Evolutionary conservation across 1,140 invertebrate genomes (phyloP).

Genomic region (Carposina sasakii): DNA sequence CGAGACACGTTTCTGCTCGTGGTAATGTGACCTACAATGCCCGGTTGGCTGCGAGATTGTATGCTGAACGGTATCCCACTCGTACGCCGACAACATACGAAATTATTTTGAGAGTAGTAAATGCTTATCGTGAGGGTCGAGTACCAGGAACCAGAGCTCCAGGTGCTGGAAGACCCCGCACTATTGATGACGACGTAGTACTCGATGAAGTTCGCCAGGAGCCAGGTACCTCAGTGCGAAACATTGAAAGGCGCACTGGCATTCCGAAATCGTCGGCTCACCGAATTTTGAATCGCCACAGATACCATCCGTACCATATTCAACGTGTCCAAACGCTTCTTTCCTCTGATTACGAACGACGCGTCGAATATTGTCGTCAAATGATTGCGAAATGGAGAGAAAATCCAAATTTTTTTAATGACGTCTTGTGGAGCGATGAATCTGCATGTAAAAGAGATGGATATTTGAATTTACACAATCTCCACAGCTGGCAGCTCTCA

Average conservation of each 20-base stretch:
- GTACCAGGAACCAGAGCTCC: background rate
- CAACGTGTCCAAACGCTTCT: conserved; percentile 10
- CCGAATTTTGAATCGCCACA: background rate
- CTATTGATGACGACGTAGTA: background rate
- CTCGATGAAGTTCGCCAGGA: background rate
- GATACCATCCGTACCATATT: conserved; percentile 11
- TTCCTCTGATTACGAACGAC: conserved; percentile 4
- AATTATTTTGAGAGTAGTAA: background rate
- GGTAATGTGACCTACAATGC: background rate
- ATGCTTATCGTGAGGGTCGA: background rate
- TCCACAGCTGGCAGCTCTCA: conserved; percentile 4
- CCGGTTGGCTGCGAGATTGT: background rate
- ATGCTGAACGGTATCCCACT: background rate
- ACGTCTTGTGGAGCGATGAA: conserved; percentile 9
- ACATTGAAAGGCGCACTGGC: background rate
- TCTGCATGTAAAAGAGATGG: conserved; percentile 7
- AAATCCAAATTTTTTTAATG: conserved; percentile 7
- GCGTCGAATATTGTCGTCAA: conserved; percentile 4
- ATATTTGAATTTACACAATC: conserved; percentile 3
- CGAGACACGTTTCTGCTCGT: background rate
- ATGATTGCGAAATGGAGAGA: background rate
- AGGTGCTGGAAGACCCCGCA: background rate
- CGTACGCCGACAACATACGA: background rate
- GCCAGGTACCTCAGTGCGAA: conserved; percentile 2
- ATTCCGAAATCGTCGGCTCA: conserved; percentile 5